Percentiles rank a stretch among this genome's conserved stretches.
phyloP scores from a whole-genome alignment of 2,113 vertebrate genomes.

The Camelus bactrianus region DNA sequence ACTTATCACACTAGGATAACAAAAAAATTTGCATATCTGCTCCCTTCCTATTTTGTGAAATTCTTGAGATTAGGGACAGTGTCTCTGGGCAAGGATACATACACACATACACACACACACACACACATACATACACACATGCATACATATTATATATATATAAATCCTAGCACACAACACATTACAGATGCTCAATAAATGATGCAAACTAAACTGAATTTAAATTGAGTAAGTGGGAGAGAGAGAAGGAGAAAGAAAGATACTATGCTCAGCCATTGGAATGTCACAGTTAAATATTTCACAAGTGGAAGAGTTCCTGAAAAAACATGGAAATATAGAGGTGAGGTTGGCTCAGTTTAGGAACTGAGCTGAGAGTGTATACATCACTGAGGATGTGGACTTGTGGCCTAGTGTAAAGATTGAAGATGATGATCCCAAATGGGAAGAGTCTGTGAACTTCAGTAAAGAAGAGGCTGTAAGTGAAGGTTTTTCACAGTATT shows the following conservation, averaged over 20 bases:
- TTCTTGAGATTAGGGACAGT: background rate
- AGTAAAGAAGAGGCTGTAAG: slow-evolving; percentile 5
- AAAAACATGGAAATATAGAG: background rate
- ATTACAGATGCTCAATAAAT: background rate
- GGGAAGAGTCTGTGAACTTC: background rate
- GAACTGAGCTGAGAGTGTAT: background rate
- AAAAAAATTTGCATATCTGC: background rate
- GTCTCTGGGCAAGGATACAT: background rate
- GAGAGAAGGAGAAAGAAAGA: background rate
- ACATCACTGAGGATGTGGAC: background rate
- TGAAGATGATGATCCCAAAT: background rate
- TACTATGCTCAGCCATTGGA: background rate
- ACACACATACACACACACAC: too few species aligned
- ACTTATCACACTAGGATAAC: background rate
- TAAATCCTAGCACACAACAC: background rate
- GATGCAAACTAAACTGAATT: background rate
- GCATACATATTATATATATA: background rate
- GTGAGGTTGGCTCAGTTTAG: background rate
- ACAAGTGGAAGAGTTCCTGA: background rate
- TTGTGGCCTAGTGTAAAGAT: background rate
- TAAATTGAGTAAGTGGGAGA: background rate
- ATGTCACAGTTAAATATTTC: slow-evolving; percentile 11
- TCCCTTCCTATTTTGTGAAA: background rate
- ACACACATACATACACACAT: background rate
- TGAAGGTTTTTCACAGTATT: background rate